Base-by-base conservation (phyloP, 2,113 vertebrate species). In the Microcebus lehilahytsara region DNA sequence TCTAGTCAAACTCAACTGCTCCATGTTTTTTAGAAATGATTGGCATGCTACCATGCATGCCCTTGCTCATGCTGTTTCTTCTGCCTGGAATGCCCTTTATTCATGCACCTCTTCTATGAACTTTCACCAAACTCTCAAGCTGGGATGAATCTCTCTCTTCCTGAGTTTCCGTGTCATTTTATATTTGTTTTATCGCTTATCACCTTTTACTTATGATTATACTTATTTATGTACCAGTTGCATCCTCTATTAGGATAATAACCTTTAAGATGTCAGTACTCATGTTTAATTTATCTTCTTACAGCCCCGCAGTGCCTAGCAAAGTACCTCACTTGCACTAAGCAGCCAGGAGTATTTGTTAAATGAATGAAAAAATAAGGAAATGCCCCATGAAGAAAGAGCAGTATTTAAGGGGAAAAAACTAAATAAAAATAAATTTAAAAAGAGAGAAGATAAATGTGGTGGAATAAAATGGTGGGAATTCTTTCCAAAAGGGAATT, bases 401-500 rank as follows among this genome's bases (percentile, higher is more conserved):
- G 40, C 22, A n/a, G 0, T 8, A 30, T 40, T 91, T 51, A 58
- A 85, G 46, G 40, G 75, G 32, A 60, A 67, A 60, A 95, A 32
- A 32, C 51, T 92, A 78, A 25, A 32, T 42, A 23, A 42, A 78
- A 64, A 64, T 10, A 64, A 64, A 64, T 64, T 64, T 30, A 34
- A 34, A 56, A 94, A 64, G 27, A 32, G 46, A 89, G 9, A 37
- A 13, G 23, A 49, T 40, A 46, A 34, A 37, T 17, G 11, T 11
- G 16, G 25, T 13, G 20, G 69, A 56, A 25, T 64, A 13, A 53
- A 67, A 17, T 32, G 27, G n/a, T 34, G 30, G 49, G 49, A 79
- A 90, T 78, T 80, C 60, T 90, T 80, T 89, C 78, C 34, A 6
- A 77, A 92, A 89, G 74, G 56, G 69, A 95, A 67, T 91, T 97